Evolutionary conservation across 2,888 invertebrate species (phyloP), one percentile per base, ranked within the genome.

Genomic region (Halictus quadricinctus): DNA sequence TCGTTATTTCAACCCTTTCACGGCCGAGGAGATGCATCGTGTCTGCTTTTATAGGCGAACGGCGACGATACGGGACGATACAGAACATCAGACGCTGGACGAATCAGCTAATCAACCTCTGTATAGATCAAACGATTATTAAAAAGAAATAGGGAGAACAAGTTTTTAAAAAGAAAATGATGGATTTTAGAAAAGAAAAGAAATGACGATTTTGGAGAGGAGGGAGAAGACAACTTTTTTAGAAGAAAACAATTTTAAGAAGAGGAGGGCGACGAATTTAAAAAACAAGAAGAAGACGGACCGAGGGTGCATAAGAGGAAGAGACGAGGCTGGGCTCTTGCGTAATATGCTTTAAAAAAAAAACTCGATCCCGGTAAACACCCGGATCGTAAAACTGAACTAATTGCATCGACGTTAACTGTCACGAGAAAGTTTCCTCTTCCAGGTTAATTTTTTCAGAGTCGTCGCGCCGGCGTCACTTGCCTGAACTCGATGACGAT

Each of bases 1-100:
- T 72, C 72, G 72, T 88, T 84, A 70, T 46, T 77, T 77, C 80
- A 83, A 88, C 83, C 83, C 84, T 88, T 87, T 80, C 78, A 75
- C 80, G 86, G 85, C 85, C 85, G 85, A 77, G 72, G 75, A 77
- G 54, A 78, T 85, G 70, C 54, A 29, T 77, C 10, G 46, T 18
- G 50, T 76, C 60, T 72, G 13, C 46, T 15, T 64, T 79, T 36
- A 5, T 13, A 48, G n/a, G 36, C 36, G 29, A 72, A 72, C 72
- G 43, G 48, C 25, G 50, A 29, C 46, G 72, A 72, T 15, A 60
- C 25, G 13, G 60, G 50, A 29, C 46, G 72, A 72, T 60, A 60
- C 25, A 15, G 60, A 60, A 60, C 60, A 60, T 25, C 25, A 6
- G 18, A 50, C 50, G 18, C 5, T 18, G 60, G 12, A 13, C 50